Conservation (phyloP, 2,113 vertebrate species). For the Psettodes erumei region DNA sequence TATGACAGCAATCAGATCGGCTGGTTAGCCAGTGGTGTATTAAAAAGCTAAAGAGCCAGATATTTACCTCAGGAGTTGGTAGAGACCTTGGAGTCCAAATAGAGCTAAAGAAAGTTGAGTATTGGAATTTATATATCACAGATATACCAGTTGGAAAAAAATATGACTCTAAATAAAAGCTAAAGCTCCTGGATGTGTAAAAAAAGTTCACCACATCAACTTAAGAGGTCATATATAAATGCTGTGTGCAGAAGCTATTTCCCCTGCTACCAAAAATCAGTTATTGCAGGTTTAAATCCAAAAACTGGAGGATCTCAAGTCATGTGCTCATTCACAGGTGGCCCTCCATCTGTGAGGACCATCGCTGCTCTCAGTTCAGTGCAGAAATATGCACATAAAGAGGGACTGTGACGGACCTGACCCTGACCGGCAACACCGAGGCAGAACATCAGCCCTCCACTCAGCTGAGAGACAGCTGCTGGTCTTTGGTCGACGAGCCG, state of each 20-base stretch:
- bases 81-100: not conserved
- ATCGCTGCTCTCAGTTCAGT: slow-evolving; percentile 18
- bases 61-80: not conserved
- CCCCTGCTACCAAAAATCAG: not conserved
- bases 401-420: slow-evolving; percentile 29
- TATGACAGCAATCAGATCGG: too few relatives aligned
- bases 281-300: not conserved
- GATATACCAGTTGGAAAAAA: too few relatives aligned
- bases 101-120: not conserved
- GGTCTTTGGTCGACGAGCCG: slow-evolving; percentile 42
- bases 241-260: too few relatives aligned
- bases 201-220: not conserved
- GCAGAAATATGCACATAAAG: slow-evolving; percentile 41
- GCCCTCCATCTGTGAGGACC: slow-evolving; percentile 25
- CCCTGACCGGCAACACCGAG: slow-evolving; percentile 38
- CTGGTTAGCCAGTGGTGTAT: not conserved
- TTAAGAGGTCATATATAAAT: not conserved
- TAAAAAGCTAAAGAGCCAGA: not conserved
- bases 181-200: not conserved
- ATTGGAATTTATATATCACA: too few relatives aligned
- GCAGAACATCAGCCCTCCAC: slow-evolving; percentile 43
- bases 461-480: slow-evolving; percentile 56
- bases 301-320: slow-evolving; percentile 8
- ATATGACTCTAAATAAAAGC: not conserved
- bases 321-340: slow-evolving; percentile 17